Evolutionary conservation across 2,888 invertebrate genomes (phyloP).

Genomic region (Heliconius ismenius): DNA sequence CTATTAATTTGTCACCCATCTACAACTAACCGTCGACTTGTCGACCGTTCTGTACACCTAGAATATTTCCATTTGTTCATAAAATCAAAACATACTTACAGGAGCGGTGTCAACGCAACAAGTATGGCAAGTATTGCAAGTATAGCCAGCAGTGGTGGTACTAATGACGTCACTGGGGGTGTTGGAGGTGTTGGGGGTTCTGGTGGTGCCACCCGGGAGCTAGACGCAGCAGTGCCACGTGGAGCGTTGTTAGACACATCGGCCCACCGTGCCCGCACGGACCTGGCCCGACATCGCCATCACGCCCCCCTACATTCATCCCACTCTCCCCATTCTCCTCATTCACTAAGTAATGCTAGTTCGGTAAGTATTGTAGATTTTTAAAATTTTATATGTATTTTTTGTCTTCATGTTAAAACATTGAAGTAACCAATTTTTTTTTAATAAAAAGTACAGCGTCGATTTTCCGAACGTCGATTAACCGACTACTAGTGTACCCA

Average conservation of each 20-base stretch:
- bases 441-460: too few relatives aligned
- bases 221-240: conserved; percentile 93
- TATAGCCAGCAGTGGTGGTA: conserved; percentile 44
- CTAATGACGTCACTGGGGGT: conserved; percentile 24
- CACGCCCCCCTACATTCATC: conserved; percentile 68
- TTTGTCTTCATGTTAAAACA: not conserved
- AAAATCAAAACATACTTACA: conserved; percentile 1
- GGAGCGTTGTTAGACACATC: conserved; percentile 91
- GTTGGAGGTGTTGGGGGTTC: conserved; percentile 49
- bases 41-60: too few relatives aligned
- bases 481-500: too few relatives aligned
- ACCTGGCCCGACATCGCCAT: conserved; percentile 87
- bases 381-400: conserved; percentile 59
- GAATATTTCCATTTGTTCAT: too few relatives aligned
- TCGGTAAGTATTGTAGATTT: conserved; percentile 75
- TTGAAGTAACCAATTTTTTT: not conserved
- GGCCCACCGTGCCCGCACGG: conserved; percentile 87
- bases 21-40: too few relatives aligned
- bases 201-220: conserved; percentile 82
- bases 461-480: too few relatives aligned
- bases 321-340: conserved; percentile 66
- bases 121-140: conserved; percentile 32
- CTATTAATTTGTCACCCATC: too few relatives aligned
- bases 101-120: conserved; percentile 32
- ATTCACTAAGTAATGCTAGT: conserved; percentile 84